Conservation (phyloP, 1,140 invertebrate species). For the Drosophila arawakana region DNA sequence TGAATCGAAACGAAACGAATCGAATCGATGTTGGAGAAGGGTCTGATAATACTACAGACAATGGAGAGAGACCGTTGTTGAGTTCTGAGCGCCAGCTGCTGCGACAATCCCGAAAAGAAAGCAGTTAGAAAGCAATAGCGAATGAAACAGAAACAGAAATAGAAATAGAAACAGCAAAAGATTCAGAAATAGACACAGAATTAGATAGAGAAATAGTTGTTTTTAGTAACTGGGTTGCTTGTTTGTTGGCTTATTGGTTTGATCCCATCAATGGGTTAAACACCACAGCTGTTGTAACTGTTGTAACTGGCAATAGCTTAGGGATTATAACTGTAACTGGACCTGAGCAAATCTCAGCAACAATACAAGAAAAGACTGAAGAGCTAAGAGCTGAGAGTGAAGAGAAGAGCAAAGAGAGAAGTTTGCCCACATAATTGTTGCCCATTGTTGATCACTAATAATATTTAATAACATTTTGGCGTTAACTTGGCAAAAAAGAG, state of each 20-base stretch:
- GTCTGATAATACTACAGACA: slow-evolving; percentile 52
- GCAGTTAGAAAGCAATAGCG: slow-evolving; percentile 51
- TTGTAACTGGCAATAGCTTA: slow-evolving; percentile 76
- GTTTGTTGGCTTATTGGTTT: slow-evolving; percentile 35
- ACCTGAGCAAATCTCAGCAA: slow-evolving; percentile 24
- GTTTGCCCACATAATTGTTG: slow-evolving; percentile 65
- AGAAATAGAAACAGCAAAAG: slow-evolving; percentile 36
- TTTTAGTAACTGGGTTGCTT: slow-evolving; percentile 74
- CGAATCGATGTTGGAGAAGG: slow-evolving; percentile 31
- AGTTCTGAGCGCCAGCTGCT: slow-evolving; percentile 36
- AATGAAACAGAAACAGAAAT: slow-evolving; percentile 22
- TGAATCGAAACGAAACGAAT: neutral
- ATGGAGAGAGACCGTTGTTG: slow-evolving; percentile 40
- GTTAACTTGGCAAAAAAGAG: slow-evolving; percentile 50
- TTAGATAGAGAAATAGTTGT: slow-evolving; percentile 59
- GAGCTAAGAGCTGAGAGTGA: neutral
- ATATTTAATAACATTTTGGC: slow-evolving; percentile 80
- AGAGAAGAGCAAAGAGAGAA: neutral
- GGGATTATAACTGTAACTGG: slow-evolving; percentile 75
- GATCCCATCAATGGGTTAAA: slow-evolving; percentile 75
- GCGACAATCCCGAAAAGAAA: slow-evolving; percentile 51
- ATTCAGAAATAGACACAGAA: slow-evolving; percentile 31
- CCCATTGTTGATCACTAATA: slow-evolving; percentile 70
- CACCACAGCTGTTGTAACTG: slow-evolving; percentile 64
- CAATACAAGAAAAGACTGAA: slow-evolving; percentile 10